Percentiles rank a stretch among this genome's conserved stretches.
These are phyloP conservation scores for Lethenteron camtschaticum DNA, from an alignment of 2,113 vertebrate species.

Conservation along the genomic window DNA sequence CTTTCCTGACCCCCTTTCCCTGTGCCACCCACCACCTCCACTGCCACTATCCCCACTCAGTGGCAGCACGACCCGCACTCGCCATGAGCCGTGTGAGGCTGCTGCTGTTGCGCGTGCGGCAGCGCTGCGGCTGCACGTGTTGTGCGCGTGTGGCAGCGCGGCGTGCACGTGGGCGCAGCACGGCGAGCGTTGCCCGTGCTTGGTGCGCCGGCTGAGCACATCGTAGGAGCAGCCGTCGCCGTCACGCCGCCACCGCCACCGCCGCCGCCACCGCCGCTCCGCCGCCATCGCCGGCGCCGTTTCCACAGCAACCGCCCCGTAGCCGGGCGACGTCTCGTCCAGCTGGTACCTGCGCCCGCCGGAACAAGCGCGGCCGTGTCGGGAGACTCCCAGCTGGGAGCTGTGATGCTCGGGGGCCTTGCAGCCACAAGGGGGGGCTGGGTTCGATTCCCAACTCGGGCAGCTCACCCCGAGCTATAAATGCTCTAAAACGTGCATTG, in stretches of 20 bases:
- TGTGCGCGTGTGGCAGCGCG: too few relatives aligned
- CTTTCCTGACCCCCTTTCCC: too few relatives aligned
- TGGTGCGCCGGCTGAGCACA: background rate
- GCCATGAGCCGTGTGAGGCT: too few relatives aligned
- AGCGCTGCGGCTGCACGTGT: too few relatives aligned
- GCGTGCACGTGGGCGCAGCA: too few relatives aligned
- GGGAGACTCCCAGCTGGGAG: background rate
- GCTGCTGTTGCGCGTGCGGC: too few relatives aligned
- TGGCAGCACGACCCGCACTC: too few relatives aligned
- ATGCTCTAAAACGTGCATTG: background rate
- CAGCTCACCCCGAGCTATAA: background rate
- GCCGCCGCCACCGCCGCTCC: too few relatives aligned
- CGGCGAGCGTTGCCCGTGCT: background rate
- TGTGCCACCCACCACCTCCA: too few relatives aligned
- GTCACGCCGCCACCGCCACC: background rate
- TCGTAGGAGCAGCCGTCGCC: background rate
- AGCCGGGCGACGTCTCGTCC: conserved; percentile 3
- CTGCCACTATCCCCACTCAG: too few relatives aligned
- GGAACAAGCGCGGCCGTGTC: background rate
- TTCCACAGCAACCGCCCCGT: background rate
- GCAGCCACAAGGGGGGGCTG: background rate
- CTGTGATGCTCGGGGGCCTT: background rate
- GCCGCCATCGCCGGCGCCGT: background rate
- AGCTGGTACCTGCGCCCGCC: background rate
- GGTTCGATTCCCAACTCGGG: background rate